Evolutionary conservation across 2,888 invertebrate genomes (phyloP).

Genomic region (Calameuta pallipes): DNA sequence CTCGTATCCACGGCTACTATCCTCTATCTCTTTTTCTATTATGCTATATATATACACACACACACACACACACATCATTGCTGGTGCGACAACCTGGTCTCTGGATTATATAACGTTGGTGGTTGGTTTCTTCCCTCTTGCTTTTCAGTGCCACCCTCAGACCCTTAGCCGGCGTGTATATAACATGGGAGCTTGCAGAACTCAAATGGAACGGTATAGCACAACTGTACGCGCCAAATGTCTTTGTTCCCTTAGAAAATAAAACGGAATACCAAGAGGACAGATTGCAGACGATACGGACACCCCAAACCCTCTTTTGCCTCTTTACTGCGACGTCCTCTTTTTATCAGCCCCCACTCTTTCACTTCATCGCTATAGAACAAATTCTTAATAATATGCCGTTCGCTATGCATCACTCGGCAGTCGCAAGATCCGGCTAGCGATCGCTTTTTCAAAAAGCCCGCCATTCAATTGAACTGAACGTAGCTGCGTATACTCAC

Average conservation of each 20-base stretch:
- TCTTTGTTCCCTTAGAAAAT: conserved; percentile 36
- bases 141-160: background rate
- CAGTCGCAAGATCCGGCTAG: background rate
- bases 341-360: background rate
- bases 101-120: conserved; percentile 1
- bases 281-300: conserved; percentile 41
- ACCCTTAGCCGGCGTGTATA: background rate
- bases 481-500: background rate
- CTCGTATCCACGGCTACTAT: background rate
- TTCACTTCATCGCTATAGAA: background rate
- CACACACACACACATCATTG: background rate
- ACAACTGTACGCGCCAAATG: conserved; percentile 38
- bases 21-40: background rate
- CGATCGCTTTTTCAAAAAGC: background rate
- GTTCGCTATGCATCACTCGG: background rate
- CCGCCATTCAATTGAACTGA: background rate
- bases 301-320: conserved; percentile 5
- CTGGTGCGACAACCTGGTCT: conserved; percentile 34
- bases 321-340: background rate
- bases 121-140: conserved; percentile 11
- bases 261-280: conserved; percentile 31
- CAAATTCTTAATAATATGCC: background rate
- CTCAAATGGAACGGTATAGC: conserved; percentile 33
- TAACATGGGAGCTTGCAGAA: background rate
- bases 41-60: background rate